Conservation (phyloP, 2,113 vertebrate species). For the zebrafish (Danio rerio) region DNA sequence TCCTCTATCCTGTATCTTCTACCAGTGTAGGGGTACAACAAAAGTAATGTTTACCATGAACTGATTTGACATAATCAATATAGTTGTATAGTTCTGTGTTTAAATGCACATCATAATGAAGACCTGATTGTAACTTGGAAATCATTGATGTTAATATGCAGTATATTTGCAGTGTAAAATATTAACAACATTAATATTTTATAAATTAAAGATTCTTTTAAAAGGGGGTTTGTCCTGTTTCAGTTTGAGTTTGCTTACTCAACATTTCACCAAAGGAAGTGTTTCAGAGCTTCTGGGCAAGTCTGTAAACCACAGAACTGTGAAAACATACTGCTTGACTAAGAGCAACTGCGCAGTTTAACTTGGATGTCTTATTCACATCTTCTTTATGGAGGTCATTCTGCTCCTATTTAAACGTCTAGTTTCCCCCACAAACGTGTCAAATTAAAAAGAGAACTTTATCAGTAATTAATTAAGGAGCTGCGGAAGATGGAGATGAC, state of each 20-base stretch:
- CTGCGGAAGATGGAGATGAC: conserved; percentile 33
- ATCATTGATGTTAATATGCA: background rate
- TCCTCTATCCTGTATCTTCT: background rate
- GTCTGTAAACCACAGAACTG: conserved; percentile 23
- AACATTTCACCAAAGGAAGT: conserved; percentile 44
- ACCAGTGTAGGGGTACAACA: background rate
- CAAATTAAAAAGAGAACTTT: background rate
- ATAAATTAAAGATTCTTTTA: background rate
- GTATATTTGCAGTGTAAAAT: background rate
- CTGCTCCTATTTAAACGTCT: background rate
- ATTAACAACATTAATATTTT: background rate
- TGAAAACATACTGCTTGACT: conserved; percentile 3
- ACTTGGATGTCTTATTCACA: background rate
- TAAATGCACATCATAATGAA: background rate
- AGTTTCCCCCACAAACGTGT: no score
- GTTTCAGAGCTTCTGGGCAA: conserved; percentile 34
- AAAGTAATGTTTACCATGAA: background rate
- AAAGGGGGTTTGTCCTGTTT: background rate
- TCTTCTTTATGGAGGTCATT: background rate
- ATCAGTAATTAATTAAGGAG: background rate
- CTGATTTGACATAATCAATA: background rate
- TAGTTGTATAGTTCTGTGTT: background rate
- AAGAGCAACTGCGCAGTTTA: background rate
- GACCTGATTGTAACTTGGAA: background rate
- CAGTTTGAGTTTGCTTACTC: conserved; percentile 24